Evolutionary conservation across 2,888 invertebrate species (phyloP).

Genomic region (Meteorus cinctellus): DNA sequence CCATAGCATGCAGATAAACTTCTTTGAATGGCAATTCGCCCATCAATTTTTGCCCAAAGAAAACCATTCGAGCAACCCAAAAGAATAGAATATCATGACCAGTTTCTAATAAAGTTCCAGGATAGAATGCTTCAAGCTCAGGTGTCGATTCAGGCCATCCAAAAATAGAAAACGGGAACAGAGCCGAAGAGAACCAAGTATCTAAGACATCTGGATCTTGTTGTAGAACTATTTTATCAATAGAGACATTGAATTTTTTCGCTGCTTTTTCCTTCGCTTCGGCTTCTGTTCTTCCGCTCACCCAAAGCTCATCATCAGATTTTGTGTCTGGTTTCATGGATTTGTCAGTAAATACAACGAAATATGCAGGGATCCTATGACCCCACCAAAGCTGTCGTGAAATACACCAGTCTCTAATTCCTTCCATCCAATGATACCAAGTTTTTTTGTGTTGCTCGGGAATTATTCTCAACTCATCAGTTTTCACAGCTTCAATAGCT

Average conservation of each 20-base stretch:
- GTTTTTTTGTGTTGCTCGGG: conserved; percentile 93
- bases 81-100: conserved; percentile 99
- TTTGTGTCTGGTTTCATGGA: conserved; percentile 57
- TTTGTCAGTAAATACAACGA: conserved; percentile 77
- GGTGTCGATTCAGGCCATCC: conserved; percentile 94
- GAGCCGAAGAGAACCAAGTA: conserved; percentile 98
- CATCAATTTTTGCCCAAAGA: conserved; percentile 93
- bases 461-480: conserved; percentile 88
- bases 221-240: conserved; percentile 76
- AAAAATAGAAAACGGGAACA: conserved; percentile 97
- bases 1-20: conserved; percentile 96
- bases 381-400: conserved; percentile 99
- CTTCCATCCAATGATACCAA: conserved; percentile 98
- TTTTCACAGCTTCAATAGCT: conserved; percentile 86
- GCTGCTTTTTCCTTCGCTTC: conserved; percentile 89
- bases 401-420: conserved; percentile 99
- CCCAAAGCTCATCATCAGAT: conserved; percentile 76
- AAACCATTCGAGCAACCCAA: conserved; percentile 99
- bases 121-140: conserved; percentile 89
- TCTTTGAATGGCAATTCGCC: conserved; percentile 94
- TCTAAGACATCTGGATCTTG: conserved; percentile 98
- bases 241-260: conserved; percentile 77
- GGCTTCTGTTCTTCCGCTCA: conserved; percentile 76
- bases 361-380: conserved; percentile 96
- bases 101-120: conserved; percentile 93